phyloP scores from a whole-genome alignment of 2,797 vertebrate species.

The Gallinago stenura region DNA sequence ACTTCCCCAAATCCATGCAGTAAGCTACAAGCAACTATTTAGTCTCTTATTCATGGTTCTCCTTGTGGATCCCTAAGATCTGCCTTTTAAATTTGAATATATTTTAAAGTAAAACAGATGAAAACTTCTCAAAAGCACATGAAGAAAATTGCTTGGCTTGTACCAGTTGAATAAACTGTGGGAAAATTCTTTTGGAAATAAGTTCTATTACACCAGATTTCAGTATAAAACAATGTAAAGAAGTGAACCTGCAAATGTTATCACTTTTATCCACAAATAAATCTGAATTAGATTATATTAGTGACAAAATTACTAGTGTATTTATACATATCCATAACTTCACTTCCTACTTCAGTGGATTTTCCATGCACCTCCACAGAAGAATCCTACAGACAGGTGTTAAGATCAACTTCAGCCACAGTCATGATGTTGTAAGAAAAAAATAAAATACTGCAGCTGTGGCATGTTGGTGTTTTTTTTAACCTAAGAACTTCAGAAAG shows the following conservation, averaged over 20 bases:
- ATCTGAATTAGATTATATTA: background rate
- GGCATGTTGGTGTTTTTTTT: background rate
- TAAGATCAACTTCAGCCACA: background rate
- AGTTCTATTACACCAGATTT: background rate
- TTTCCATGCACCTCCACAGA: background rate
- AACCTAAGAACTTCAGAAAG: background rate
- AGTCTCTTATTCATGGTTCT: background rate
- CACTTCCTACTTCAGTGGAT: background rate
- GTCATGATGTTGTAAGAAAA: background rate
- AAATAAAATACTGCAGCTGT: no score
- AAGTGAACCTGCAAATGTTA: background rate
- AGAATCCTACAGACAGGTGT: background rate
- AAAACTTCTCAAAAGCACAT: background rate
- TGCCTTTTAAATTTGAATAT: background rate
- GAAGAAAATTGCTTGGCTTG: background rate
- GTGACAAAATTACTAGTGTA: background rate
- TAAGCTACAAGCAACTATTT: background rate
- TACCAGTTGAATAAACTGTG: background rate
- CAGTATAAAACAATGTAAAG: background rate
- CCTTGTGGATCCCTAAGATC: background rate
- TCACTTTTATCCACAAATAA: background rate
- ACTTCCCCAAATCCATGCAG: background rate
- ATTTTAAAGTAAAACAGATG: background rate
- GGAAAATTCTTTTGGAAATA: background rate
- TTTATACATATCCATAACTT: background rate